These are phyloP conservation scores for Hycleus cichorii DNA, from an alignment of 1,140 invertebrate genomes.

Conservation along the genomic window DNA sequence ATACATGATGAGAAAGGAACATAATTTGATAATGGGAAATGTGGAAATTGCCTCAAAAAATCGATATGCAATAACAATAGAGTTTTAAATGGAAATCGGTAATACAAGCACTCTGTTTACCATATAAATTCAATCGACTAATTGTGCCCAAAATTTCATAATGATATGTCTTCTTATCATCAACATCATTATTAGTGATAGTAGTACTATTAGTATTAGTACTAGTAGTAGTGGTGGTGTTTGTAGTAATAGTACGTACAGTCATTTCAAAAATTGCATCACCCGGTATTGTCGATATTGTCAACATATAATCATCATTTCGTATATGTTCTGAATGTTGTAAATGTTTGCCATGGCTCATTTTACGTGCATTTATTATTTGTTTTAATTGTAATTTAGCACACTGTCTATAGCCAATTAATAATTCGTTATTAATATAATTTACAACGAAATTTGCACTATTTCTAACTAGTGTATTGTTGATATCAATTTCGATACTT, in stretches of 20 bases:
- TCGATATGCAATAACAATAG: conserved; percentile 62
- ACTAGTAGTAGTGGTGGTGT: conserved; percentile 1
- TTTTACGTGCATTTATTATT: conserved; percentile 49
- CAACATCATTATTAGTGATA: neutral
- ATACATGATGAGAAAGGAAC: too few species aligned
- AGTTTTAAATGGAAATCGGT: conserved; percentile 65
- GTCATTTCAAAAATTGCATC: conserved; percentile 70
- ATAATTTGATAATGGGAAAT: too few species aligned
- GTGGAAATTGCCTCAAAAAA: neutral
- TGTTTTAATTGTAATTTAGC: conserved; percentile 46
- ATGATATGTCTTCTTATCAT: neutral
- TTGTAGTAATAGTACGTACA: conserved; percentile 39
- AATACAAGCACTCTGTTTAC: conserved; percentile 69
- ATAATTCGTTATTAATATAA: conserved; percentile 53
- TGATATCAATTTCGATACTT: conserved; percentile 45
- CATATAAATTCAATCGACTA: conserved; percentile 76
- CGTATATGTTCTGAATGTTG: conserved; percentile 5
- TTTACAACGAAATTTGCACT: conserved; percentile 51
- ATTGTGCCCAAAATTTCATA: conserved; percentile 53
- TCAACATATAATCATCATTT: conserved; percentile 51
- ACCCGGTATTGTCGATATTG: conserved; percentile 59
- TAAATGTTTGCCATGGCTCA: conserved; percentile 41
- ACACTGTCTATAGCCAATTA: conserved; percentile 54
- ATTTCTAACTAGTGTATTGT: conserved; percentile 42
- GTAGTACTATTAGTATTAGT: too few species aligned